Evolutionary conservation across 2,888 invertebrate genomes (phyloP), one percentile per base, ranked within the genome.

Genomic region (Meteorus colon): DNA sequence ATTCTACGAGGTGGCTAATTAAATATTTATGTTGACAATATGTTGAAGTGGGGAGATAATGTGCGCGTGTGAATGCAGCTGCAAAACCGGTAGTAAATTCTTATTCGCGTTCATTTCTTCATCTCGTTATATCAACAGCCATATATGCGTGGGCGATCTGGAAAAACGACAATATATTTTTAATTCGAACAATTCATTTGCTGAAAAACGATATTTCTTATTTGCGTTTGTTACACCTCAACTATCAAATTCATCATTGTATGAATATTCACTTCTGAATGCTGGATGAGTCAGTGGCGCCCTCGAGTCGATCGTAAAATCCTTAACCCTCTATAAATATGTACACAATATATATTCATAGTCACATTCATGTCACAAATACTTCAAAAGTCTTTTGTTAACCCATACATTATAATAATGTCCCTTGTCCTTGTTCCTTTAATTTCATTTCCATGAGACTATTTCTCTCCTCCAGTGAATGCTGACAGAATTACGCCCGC

Each of bases 401-500:
- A 55, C 55, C 55, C n/a, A 55, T 55, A 55, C 55, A 55, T 55
- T 55, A 55, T 55, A 55, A 55, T 55, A 55, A 55, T 24, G 55
- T 55, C 19, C 4, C 19, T n/a, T n/a, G n/a, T 55, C n/a, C 19
- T 19, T 19, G 27, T 68, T 68, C 16, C 68, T 68, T 48, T 48
- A 48, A 48, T 48, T 68, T 48, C 51, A 48, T 66, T 27, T 68
- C n/a, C 68, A 29, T 68, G 68, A 68, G 51, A 68, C 41, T 51
- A n/a, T 41, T 48, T 48, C 37, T 41, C 55, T 55, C n/a, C 55
- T 55, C 6, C 19, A 66, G 41, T 37, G 48, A 68, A 84, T 82
- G 86, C 84, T 85, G 86, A 86, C 84, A 84, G 85, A 86, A 84
- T 87, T 86, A 86, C 86, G 81, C 81, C 82, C 55, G 55, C 82